These are phyloP conservation scores for Agelas oroides DNA, from an alignment of 37 sponge, comb jelly and placozoan genomes.

Conservation along the genomic window DNA sequence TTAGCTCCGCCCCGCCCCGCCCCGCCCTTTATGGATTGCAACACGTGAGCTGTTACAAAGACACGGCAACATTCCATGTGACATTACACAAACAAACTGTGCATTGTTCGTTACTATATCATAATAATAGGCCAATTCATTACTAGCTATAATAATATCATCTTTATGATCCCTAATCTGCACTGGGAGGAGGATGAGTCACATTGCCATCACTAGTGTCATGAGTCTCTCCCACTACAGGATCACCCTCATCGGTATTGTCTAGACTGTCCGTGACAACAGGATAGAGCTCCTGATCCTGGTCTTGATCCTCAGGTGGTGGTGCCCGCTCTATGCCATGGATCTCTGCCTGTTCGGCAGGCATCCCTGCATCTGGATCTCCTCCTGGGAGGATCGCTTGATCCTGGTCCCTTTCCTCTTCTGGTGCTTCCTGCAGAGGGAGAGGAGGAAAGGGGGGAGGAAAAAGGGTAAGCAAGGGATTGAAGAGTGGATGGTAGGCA, in stretches of 20 bases:
- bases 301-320: neutral
- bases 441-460: neutral
- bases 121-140: neutral
- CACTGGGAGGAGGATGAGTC: conserved; percentile 32
- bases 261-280: neutral
- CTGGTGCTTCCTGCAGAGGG: conserved; percentile 36
- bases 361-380: conserved; percentile 79
- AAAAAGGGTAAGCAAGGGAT: no score
- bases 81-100: no score
- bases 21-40: no score
- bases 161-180: conserved; percentile 2
- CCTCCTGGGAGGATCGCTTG: conserved; percentile 64
- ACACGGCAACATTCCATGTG: no score
- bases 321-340: conserved; percentile 60
- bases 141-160: neutral
- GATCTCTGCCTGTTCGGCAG: conserved; percentile 43
- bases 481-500: no score
- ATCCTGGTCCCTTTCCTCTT: conserved; percentile 47
- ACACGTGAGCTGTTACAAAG: no score
- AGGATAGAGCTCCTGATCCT: conserved; percentile 4
- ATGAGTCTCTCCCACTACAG: neutral
- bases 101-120: neutral
- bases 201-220: neutral
- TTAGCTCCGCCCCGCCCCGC: no score
- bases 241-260: neutral